Percentiles rank a stretch among this genome's conserved stretches.
Conservation (phyloP, 2,888 invertebrate genomes). For the Rhodophaea formosa region DNA sequence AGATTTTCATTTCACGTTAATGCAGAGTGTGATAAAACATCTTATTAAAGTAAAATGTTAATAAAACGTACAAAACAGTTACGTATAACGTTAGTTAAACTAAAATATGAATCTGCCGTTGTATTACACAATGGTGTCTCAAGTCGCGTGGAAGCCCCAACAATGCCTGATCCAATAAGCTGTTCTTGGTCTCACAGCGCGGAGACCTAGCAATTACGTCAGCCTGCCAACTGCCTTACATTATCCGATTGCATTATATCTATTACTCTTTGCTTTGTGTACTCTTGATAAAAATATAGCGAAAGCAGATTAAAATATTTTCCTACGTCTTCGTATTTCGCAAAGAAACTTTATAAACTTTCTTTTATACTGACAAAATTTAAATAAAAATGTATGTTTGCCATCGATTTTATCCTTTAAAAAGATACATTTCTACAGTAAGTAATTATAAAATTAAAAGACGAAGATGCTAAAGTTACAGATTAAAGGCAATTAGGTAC, state of each 20-base stretch:
- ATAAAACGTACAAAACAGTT: not conserved
- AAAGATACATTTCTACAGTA: too few species aligned
- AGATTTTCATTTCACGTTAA: too few species aligned
- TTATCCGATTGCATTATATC: slow-evolving; percentile 20
- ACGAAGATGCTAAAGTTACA: too few species aligned
- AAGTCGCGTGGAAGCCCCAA: slow-evolving; percentile 46
- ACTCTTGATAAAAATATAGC: slow-evolving; percentile 10
- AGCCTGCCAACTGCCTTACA: slow-evolving; percentile 16
- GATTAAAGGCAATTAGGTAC: too few species aligned
- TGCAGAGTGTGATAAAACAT: too few species aligned
- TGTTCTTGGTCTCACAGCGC: slow-evolving; percentile 22
- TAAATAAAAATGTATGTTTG: too few species aligned
- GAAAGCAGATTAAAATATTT: not conserved
- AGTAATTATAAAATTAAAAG: too few species aligned
- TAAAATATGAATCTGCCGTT: slow-evolving; percentile 8
- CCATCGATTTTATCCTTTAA: too few species aligned
- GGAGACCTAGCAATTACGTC: slow-evolving; percentile 24
- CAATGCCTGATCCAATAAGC: slow-evolving; percentile 53
- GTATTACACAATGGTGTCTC: slow-evolving; percentile 17
- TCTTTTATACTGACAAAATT: too few species aligned
- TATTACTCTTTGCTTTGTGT: slow-evolving; percentile 13
- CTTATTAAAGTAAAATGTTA: too few species aligned
- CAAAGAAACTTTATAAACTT: too few species aligned
- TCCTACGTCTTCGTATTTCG: not conserved
- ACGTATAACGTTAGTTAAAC: not conserved